Evolutionary conservation across 1,140 invertebrate species (phyloP).

Genomic region (Zophobas morio): DNA sequence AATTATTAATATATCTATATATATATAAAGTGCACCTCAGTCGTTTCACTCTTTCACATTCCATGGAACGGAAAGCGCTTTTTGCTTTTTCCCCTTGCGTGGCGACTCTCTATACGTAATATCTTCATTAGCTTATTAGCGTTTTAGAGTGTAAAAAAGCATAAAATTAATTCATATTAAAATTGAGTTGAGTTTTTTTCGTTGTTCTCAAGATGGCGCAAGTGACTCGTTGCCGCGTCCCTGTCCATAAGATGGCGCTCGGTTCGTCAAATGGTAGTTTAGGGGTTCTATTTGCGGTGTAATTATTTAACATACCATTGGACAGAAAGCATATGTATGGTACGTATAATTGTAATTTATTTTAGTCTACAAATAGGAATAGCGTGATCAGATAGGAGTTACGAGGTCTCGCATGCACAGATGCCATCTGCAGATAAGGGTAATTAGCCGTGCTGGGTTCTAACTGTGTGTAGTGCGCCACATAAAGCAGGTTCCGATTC

Average conservation of each 20-base stretch:
- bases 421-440: conserved; percentile 59
- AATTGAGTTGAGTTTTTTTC: no score
- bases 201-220: no score
- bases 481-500: conserved; percentile 47
- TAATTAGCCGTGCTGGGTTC: conserved; percentile 57
- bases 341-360: conserved; percentile 59
- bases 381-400: conserved; percentile 60
- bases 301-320: conserved; percentile 48
- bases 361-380: conserved; percentile 59
- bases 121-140: no score
- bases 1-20: not conserved
- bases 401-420: conserved; percentile 58
- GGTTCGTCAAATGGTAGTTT: conserved; percentile 9
- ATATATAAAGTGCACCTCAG: no score
- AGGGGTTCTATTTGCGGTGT: conserved; percentile 34
- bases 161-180: no score
- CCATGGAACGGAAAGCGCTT: not conserved
- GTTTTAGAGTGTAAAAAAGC: no score
- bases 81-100: not conserved
- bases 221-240: no score
- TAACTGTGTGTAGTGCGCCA: conserved; percentile 54
- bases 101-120: no score
- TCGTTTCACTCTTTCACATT: no score
- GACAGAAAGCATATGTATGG: conserved; percentile 49
- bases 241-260: conserved; percentile 10